These are phyloP conservation scores for Harpagifer antarcticus DNA, from an alignment of 2,797 vertebrate genomes.

Conservation along the genomic window DNA sequence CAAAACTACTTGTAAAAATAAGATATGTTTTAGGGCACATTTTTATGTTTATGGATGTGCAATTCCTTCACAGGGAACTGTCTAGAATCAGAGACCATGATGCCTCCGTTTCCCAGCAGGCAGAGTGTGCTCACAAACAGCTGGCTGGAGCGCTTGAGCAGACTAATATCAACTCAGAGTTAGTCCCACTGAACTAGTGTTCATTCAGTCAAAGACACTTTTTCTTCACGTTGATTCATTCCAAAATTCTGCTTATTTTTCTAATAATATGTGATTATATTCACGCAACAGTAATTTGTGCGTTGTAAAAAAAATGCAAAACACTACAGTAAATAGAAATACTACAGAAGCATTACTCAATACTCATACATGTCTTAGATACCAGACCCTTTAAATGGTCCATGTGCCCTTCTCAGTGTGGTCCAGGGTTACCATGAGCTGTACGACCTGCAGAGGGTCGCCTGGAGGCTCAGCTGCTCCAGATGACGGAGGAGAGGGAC, in stretches of 20 bases:
- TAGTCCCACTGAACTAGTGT: conserved; percentile 55
- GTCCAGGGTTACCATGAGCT: conserved; percentile 89
- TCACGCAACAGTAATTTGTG: too few relatives aligned
- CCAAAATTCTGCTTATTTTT: neutral
- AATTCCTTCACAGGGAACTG: conserved; percentile 83
- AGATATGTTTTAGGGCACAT: neutral
- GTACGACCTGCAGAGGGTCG: conserved; percentile 88
- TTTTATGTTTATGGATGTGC: neutral
- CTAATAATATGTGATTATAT: neutral
- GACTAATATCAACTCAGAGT: conserved; percentile 86
- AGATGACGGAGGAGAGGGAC: conserved; percentile 87
- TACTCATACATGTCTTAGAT: too few relatives aligned
- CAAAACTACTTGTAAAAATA: conserved; percentile 34
- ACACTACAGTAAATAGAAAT: too few relatives aligned
- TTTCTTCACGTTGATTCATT: neutral
- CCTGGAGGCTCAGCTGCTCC: conserved; percentile 84
- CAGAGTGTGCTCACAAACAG: conserved; percentile 81
- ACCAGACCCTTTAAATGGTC: neutral
- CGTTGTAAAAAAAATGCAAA: too few relatives aligned
- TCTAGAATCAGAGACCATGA: conserved; percentile 84
- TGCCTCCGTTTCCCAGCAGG: conserved; percentile 81
- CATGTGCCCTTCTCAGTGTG: conserved; percentile 76
- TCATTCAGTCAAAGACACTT: conserved; percentile 6
- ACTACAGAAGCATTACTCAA: too few relatives aligned
- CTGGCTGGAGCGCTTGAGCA: conserved; percentile 83